Evolutionary conservation across 2,113 vertebrate genomes (phyloP), one percentile per base, ranked within the genome.

Genomic region (Anoura caudifer): DNA sequence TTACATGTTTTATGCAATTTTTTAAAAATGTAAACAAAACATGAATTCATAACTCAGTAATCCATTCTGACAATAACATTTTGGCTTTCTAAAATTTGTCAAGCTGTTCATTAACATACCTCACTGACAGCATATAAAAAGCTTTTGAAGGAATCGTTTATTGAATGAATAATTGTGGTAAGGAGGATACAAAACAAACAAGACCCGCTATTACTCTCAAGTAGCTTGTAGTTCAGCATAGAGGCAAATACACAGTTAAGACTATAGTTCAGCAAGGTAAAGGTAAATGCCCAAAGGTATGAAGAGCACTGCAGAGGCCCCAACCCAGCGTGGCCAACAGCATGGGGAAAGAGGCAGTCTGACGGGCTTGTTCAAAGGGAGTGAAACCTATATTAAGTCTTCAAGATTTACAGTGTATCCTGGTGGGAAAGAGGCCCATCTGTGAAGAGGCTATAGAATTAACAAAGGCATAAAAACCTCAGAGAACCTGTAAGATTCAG

Each of bases 191-290:
- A 77, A 76, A 26, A 72, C 28, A 38, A 80, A 38, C 20, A 73
- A 52, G 45, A 87, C n/a, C 4, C 1, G 1, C 22, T 72, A 90
- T 82, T 72, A 70, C 47, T 72, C 52, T 87, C 47, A 65, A 61
- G 59, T 16, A 85, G 72, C 82, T 92, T 90, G 50, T 73, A 93
- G 45, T 86, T 47, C 67, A 84, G n/a, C 38, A 63, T 52, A 31
- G 36, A 88, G n/a, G 47, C 56, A 93, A 97, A 95, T 82, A 95
- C 88, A 79, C 67, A 92, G 82, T 65, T 90, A 83, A 72, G 56
- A 81, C 84, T 94, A 94, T 91, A 95, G 69, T 26, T 65, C 54
- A n/a, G n/a, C n/a, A n/a, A 54, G 75, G 31, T 12, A 59, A 43
- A 90, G 45, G 67, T 50, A 91, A 91, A 92, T 19, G 43, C 36